Evolutionary conservation across 2,888 invertebrate species (phyloP).

Genomic region (Tipula unca): DNA sequence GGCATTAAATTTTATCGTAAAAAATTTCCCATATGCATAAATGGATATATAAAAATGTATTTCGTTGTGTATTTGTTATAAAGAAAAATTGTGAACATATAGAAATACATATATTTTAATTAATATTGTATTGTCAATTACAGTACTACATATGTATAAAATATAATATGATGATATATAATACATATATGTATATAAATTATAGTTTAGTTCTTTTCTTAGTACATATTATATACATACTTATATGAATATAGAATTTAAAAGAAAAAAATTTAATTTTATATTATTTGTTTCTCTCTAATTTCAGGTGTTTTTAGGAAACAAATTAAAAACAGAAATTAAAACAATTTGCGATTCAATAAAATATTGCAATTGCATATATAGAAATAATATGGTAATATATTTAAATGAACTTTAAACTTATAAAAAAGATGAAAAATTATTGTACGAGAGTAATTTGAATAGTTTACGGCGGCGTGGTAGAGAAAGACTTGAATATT

Average conservation of each 20-base stretch:
- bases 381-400: not conserved
- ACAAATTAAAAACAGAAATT: not conserved
- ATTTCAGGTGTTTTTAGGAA: not conserved
- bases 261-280: not conserved
- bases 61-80: not conserved
- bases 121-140: slow-evolving; percentile 8
- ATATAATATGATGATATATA: not conserved
- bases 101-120: not conserved
- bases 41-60: not conserved
- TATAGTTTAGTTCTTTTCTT: too few relatives aligned
- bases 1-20: not conserved
- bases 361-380: not conserved
- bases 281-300: not conserved
- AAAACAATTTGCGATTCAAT: not conserved
- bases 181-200: not conserved
- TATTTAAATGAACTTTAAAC: not conserved
- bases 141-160: not conserved
- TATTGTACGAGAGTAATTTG: not conserved
- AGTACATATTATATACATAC: not conserved
- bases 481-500: not conserved
- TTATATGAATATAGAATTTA: not conserved
- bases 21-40: slow-evolving; percentile 14
- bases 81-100: not conserved
- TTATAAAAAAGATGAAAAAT: not conserved
- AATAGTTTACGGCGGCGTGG: not conserved